phyloP scores from a whole-genome alignment of 2,888 invertebrate genomes.

The Catotricha subobsoleta region DNA sequence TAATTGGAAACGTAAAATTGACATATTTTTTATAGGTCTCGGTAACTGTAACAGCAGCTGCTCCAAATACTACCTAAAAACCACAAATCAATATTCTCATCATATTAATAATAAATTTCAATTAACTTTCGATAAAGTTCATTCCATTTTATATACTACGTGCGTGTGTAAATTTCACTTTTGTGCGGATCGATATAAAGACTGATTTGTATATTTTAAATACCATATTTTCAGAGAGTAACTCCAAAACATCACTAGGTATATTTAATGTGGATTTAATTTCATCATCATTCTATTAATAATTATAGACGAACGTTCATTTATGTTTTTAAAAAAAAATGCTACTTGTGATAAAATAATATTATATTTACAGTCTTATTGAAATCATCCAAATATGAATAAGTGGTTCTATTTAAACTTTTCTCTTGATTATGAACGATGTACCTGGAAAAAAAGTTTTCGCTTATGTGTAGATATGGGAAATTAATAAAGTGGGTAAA shows the following conservation, averaged over 20 bases:
- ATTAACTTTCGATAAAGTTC: slow-evolving; percentile 3
- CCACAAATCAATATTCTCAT: neutral
- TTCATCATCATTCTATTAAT: slow-evolving; percentile 1
- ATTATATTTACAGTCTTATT: slow-evolving; percentile 20
- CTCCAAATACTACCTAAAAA: slow-evolving; percentile 18
- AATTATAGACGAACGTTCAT: neutral
- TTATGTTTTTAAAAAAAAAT: neutral
- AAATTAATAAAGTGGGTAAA: neutral
- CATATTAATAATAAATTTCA: slow-evolving; percentile 1
- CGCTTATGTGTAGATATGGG: neutral
- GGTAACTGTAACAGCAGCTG: slow-evolving; percentile 25
- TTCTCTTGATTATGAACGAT: neutral
- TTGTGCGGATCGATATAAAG: too few species aligned
- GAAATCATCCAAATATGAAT: slow-evolving; percentile 11
- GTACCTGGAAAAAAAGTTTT: neutral
- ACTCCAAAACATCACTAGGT: slow-evolving; percentile 1
- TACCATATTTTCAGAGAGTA: slow-evolving; percentile 1
- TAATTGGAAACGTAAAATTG: slow-evolving; percentile 64
- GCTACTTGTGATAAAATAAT: neutral
- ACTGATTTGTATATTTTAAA: neutral
- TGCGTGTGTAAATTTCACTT: neutral
- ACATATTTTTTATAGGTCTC: slow-evolving; percentile 30
- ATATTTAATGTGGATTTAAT: slow-evolving; percentile 3
- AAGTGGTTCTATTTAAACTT: slow-evolving; percentile 15
- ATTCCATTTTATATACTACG: neutral